Evolutionary conservation across 2,797 vertebrate species (phyloP).

Genomic region (Graptemys geographica): DNA sequence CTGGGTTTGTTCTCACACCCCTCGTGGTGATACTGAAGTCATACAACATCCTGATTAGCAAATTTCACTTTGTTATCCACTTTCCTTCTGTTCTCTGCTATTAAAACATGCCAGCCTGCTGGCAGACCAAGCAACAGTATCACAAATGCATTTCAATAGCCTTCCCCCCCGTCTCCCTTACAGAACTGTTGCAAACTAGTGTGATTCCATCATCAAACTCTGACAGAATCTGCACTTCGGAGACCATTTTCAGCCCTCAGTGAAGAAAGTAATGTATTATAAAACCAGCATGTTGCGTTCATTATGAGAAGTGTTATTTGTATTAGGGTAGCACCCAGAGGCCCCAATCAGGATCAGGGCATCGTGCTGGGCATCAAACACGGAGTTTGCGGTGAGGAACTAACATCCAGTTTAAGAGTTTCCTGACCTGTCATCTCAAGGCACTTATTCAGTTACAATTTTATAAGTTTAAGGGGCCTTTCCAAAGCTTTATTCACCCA

Average conservation of each 20-base stretch:
- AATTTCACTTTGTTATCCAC: not conserved
- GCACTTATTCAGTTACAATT: not conserved
- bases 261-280: conserved; percentile 4
- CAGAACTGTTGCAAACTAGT: not conserved
- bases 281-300: not conserved
- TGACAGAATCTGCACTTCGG: not conserved
- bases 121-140: not conserved
- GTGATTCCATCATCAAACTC: not conserved
- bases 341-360: conserved; percentile 27
- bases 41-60: accelerated
- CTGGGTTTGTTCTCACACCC: too few relatives aligned
- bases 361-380: not conserved
- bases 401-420: not conserved
- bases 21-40: accelerated
- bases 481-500: not conserved
- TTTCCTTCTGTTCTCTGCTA: accelerated
- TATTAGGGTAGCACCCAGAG: conserved; percentile 5
- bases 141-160: not conserved
- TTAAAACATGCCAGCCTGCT: not conserved
- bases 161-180: accelerated
- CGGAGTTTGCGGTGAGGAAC: not conserved
- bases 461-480: not conserved
- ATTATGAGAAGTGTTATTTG: conserved; percentile 24
- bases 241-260: not conserved
- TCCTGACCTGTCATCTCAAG: not conserved